Base-by-base conservation (phyloP, 2,888 invertebrate species). In the Thysanoteuthis rhombus region DNA sequence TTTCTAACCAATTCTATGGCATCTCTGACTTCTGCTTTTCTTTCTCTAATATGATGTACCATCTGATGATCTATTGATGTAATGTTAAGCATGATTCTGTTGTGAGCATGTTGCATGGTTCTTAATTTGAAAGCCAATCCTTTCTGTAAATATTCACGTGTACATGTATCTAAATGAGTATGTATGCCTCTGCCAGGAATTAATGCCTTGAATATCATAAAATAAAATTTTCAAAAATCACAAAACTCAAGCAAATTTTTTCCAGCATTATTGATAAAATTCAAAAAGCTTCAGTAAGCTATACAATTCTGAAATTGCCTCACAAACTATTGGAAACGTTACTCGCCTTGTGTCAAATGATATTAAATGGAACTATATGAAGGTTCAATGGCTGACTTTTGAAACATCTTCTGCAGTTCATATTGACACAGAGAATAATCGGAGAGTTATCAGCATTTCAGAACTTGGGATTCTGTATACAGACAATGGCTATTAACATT, bases 401-500 rank as follows among this genome's bases (percentile, higher is more conserved):
- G 75, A 75, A 75, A n/a, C 75, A 10, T 75, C 10, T n/a, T 3
- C 75, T n/a, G 75, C 36, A n/a, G n/a, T 75, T 75, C 75, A 75
- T 75, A 75, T 75, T 75, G 75, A 75, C 75, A 75, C 75, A 75
- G 12, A n/a, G 75, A 12, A n/a, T 75, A 75, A 75, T 75, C 32
- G 36, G 75, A 16, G 75, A 36, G n/a, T 75, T 75, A 75, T 75
- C 75, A 36, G n/a, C 75, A 75, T 75, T 75, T 75, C n/a, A 16
- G n/a, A 36, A 75, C 75, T n/a, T 16, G 75, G 75, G 36, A 75
- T 75, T 75, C 75, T n/a, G 3, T 36, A n/a, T 8, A 36, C 75
- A 75, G 75, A 75, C 75, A 75, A 75, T 75, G 75, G 75, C 75
- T 75, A 75, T 75, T 75, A 75, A 75, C 75, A 75, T 75, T 75